Base-by-base conservation (phyloP, 2,113 vertebrate genomes). In the Malurus alboscapulatus region DNA sequence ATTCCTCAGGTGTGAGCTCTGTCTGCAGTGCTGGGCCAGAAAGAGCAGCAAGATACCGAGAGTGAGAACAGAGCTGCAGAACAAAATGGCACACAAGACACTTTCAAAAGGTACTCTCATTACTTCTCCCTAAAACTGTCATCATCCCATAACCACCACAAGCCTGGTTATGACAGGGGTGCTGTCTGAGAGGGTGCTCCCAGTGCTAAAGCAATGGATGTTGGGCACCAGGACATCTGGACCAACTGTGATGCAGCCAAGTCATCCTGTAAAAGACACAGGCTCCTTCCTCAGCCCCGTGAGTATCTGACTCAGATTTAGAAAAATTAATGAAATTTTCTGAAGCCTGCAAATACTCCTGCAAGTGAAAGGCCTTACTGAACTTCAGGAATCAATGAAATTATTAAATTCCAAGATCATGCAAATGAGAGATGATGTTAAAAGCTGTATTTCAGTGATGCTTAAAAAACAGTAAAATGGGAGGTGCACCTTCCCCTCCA, bases 181-280 rank as follows among this genome's bases (percentile, higher is more conserved):
- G 11, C 6, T 67, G 7, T 51, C 21, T 18, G 53, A 82, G 4
- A 38, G 13, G 6, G 10, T 34, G n/a, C 20, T 75, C 29, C 17
- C 20, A 19, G 22, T 10, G 10, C 32, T 71, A 77, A 57, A 74
- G 3, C 15, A 54, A 42, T 2, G 2, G 40, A 53, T 22, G 9
- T 1, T 48, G 34, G 19, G 16, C 24, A 50, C 38, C 9, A 18
- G 51, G 38, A 51, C 50, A 74, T 19, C 17, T 10, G 5, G 27
- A 65, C 34, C 27, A 59, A 16, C 6, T 1, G 6, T 17, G 29
- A 20, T 1, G 1, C 16, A 75, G 67, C 15, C 6, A 1, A 55
- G 34, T 8, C 1, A 2, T 3, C 4, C 53, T 17, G 15, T 0
- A 1, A 40, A 26, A 54, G 48, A 8, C 32, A 79, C 24, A 1